Conservation (phyloP, 2,113 vertebrate genomes). For the Sclerurus mexicanus region DNA sequence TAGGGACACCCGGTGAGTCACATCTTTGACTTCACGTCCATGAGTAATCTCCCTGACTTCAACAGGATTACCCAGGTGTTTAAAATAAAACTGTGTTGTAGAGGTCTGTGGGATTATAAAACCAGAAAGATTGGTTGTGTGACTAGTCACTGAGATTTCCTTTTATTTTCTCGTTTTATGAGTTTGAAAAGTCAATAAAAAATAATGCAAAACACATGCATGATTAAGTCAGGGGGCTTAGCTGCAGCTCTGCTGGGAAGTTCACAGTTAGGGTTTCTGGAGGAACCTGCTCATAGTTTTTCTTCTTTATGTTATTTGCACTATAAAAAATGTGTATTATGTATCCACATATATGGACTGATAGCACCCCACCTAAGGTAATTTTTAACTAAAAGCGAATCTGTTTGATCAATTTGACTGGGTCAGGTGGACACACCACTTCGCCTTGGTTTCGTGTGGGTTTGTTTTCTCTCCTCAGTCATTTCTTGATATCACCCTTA, state of each 20-base stretch:
- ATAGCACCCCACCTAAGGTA: neutral
- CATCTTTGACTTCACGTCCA: neutral
- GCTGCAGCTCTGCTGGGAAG: neutral
- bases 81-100: slow-evolving; percentile 22
- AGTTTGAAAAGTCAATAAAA: slow-evolving; percentile 56
- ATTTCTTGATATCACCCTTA: neutral
- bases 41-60: slow-evolving; percentile 1
- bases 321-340: neutral
- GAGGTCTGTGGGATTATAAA: slow-evolving; percentile 8
- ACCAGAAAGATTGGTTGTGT: neutral
- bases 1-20: neutral
- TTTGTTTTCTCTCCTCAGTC: slow-evolving; percentile 8
- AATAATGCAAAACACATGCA: slow-evolving; percentile 52
- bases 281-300: neutral
- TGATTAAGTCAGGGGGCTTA: slow-evolving; percentile 21
- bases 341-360: neutral
- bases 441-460: neutral
- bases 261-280: neutral
- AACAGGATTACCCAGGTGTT: slow-evolving; percentile 36
- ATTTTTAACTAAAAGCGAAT: neutral
- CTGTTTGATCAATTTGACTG: neutral
- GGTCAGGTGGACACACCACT: neutral
- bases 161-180: slow-evolving; percentile 60
- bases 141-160: slow-evolving; percentile 21
- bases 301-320: neutral